phyloP scores from a whole-genome alignment of 2,113 vertebrate genomes.

The Aythya baeri region DNA sequence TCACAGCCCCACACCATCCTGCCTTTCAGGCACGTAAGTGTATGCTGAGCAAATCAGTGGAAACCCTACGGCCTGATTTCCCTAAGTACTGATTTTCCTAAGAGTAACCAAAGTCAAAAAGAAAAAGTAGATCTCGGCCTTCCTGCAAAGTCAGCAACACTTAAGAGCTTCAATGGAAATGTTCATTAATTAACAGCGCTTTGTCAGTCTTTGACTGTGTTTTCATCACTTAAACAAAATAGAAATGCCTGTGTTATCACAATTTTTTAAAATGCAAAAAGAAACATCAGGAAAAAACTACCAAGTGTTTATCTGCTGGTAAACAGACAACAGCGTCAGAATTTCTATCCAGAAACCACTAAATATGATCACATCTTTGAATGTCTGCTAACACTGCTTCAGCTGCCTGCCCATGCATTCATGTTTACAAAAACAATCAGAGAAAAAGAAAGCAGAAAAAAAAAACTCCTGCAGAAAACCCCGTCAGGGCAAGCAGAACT shows the following conservation, averaged over 20 bases:
- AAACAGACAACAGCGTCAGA: neutral
- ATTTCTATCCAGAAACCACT: neutral
- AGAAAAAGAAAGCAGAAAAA: neutral
- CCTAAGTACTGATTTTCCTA: neutral
- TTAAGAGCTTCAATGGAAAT: neutral
- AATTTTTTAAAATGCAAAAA: neutral
- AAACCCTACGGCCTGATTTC: neutral
- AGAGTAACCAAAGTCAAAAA: neutral
- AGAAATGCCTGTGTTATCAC: neutral
- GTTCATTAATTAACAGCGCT: neutral
- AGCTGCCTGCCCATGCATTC: neutral
- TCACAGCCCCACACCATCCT: neutral
- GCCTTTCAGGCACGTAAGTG: neutral
- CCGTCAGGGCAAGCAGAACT: neutral
- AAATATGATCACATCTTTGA: neutral
- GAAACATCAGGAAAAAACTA: neutral
- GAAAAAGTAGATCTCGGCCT: neutral
- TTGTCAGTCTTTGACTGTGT: neutral
- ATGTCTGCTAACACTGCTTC: neutral
- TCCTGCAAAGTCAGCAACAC: neutral
- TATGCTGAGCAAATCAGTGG: neutral
- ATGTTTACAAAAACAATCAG: neutral
- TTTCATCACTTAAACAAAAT: neutral
- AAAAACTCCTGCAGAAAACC: neutral
- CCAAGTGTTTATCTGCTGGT: neutral